These are phyloP conservation scores for Micrasema longulum DNA, from an alignment of 1,140 invertebrate species.

Conservation along the genomic window DNA sequence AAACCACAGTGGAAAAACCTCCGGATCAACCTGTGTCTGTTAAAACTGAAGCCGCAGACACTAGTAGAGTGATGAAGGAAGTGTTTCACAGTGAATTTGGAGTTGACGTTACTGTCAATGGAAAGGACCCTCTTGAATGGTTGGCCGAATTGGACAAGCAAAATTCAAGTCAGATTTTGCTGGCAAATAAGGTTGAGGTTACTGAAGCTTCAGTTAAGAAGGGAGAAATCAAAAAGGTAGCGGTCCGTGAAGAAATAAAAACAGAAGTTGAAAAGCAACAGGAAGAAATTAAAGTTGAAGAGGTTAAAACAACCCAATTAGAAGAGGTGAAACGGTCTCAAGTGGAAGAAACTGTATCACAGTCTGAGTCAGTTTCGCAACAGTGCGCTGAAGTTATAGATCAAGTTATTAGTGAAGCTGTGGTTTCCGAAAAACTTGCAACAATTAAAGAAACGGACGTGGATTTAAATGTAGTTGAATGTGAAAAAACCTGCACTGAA, in stretches of 20 bases:
- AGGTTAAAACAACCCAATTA: neutral
- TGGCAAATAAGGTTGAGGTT: constrained; percentile 5
- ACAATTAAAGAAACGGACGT: neutral
- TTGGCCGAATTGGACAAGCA: constrained; percentile 54
- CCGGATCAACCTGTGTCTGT: constrained; percentile 20
- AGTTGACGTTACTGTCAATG: constrained; percentile 57
- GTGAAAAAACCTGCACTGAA: no score
- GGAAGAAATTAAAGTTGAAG: neutral
- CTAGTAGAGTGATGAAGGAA: constrained; percentile 46
- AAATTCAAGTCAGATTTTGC: neutral
- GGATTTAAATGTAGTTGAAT: no score
- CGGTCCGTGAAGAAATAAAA: neutral
- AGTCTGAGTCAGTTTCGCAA: no score
- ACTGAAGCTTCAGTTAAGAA: neutral
- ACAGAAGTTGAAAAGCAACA: neutral
- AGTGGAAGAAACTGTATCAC: no score
- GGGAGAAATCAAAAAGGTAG: neutral
- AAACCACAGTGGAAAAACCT: constrained; percentile 24
- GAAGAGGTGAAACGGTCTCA: no score
- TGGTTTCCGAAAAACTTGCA: neutral
- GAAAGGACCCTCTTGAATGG: constrained; percentile 57
- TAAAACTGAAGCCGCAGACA: constrained; percentile 11
- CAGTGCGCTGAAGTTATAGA: neutral
- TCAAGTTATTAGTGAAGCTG: neutral
- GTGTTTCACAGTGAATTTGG: constrained; percentile 43